Evolutionary conservation across 2,113 vertebrate species (phyloP).

Genomic region (Crypturellus undulatus): DNA sequence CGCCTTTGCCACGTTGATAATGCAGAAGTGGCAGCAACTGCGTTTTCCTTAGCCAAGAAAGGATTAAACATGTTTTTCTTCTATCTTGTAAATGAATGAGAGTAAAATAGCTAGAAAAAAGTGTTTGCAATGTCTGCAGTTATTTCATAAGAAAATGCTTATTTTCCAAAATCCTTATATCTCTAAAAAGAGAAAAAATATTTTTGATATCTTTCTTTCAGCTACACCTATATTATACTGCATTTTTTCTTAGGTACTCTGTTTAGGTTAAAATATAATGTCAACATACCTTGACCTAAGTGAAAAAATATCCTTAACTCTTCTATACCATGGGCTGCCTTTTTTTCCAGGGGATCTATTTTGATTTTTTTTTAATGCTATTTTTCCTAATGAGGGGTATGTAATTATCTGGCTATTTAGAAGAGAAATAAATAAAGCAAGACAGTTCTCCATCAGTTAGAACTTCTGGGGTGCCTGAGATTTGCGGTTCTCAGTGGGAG

Average conservation of each 20-base stretch:
- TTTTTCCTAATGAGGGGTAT: constrained; percentile 11
- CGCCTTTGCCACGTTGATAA: background rate
- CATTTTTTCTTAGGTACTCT: background rate
- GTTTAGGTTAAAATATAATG: background rate
- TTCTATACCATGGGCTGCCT: constrained; percentile 16
- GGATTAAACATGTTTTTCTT: background rate
- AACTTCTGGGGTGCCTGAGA: constrained; percentile 40
- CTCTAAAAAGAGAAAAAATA: background rate
- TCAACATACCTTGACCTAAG: background rate
- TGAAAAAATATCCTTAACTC: background rate
- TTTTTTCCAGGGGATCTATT: constrained; percentile 16
- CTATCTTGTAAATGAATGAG: background rate
- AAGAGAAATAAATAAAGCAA: constrained; percentile 38
- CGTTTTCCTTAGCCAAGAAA: background rate
- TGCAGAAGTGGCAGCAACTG: background rate
- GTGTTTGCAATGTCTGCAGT: background rate
- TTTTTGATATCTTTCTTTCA: background rate
- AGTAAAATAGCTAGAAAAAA: background rate
- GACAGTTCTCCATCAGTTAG: constrained; percentile 18
- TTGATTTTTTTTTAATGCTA: constrained; percentile 33
- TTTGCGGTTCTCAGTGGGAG: constrained; percentile 23
- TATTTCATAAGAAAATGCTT: background rate
- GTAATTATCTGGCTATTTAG: constrained; percentile 33
- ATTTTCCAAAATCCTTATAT: background rate
- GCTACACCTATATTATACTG: background rate